These are phyloP conservation scores for Hypsopygia costalis DNA, from an alignment of 2,888 invertebrate species.

Conservation along the genomic window DNA sequence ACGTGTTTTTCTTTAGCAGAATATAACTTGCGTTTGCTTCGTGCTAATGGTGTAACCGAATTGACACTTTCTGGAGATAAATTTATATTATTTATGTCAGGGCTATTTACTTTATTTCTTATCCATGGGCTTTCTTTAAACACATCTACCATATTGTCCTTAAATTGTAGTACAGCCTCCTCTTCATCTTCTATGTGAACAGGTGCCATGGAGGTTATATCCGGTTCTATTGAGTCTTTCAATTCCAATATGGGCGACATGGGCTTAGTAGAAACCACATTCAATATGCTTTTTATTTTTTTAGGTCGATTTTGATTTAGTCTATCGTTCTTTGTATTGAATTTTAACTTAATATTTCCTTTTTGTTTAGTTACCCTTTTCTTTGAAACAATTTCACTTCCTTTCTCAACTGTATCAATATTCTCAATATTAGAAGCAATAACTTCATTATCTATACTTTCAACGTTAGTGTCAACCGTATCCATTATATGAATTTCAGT, in stretches of 20 bases:
- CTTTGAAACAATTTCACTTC: conserved; percentile 10
- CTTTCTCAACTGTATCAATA: conserved; percentile 17
- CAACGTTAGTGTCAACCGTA: neutral
- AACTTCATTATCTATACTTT: neutral
- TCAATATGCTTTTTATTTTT: conserved; percentile 25
- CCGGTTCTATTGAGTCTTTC: conserved; percentile 18
- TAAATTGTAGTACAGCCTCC: neutral
- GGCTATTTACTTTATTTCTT: neutral
- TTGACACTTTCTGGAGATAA: conserved; percentile 9
- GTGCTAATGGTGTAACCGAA: conserved; percentile 20
- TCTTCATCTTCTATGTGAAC: neutral
- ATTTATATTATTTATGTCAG: neutral
- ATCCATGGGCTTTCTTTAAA: neutral
- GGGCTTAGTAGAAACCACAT: conserved; percentile 16
- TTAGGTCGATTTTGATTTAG: conserved; percentile 15
- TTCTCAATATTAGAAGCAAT: conserved; percentile 10
- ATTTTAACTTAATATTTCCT: conserved; percentile 30
- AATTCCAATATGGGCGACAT: conserved; percentile 44
- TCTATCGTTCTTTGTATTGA: conserved; percentile 23
- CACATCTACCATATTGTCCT: neutral
- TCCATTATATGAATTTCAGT: neutral
- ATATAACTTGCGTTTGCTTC: conserved; percentile 59
- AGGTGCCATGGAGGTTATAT: conserved; percentile 12
- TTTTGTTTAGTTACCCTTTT: conserved; percentile 13
- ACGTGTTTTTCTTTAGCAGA: conserved; percentile 60